These are phyloP conservation scores for Calyptommatus sinebrachiatus DNA, from an alignment of 2,113 vertebrate genomes.

Conservation along the genomic window DNA sequence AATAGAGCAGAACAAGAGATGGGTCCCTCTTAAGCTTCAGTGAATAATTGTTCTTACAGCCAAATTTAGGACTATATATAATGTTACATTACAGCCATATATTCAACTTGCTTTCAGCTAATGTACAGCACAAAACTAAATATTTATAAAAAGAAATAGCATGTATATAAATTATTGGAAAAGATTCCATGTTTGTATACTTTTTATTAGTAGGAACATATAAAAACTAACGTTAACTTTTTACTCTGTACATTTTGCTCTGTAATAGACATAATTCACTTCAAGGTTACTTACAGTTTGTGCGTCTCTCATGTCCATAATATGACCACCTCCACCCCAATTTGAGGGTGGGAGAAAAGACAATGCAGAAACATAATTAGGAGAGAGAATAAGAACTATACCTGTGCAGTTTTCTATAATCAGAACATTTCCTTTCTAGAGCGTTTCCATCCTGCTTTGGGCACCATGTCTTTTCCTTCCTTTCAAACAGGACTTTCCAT, in stretches of 20 bases:
- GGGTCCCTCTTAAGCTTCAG: constrained; percentile 33
- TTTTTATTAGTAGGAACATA: not conserved
- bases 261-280: not conserved
- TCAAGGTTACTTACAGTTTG: not conserved
- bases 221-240: not conserved
- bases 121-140: constrained; percentile 20
- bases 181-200: not conserved
- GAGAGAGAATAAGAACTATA: too few species aligned
- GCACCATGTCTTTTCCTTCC: too few species aligned
- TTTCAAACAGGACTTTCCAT: too few species aligned
- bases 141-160: constrained; percentile 7
- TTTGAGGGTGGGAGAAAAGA: too few species aligned
- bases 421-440: not conserved
- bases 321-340: too few species aligned
- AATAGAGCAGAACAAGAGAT: not conserved
- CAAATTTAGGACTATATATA: constrained; percentile 42
- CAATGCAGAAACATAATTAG: not conserved
- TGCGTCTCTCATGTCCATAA: too few species aligned
- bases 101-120: constrained; percentile 15
- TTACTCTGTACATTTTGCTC: too few species aligned
- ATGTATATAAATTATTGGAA: not conserved
- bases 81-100: constrained; percentile 42
- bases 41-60: constrained; percentile 40
- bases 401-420: not conserved
- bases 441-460: too few species aligned